Evolutionary conservation across 2,113 vertebrate genomes (phyloP).

Genomic region (Rhegmatorhina hoffmannsi): DNA sequence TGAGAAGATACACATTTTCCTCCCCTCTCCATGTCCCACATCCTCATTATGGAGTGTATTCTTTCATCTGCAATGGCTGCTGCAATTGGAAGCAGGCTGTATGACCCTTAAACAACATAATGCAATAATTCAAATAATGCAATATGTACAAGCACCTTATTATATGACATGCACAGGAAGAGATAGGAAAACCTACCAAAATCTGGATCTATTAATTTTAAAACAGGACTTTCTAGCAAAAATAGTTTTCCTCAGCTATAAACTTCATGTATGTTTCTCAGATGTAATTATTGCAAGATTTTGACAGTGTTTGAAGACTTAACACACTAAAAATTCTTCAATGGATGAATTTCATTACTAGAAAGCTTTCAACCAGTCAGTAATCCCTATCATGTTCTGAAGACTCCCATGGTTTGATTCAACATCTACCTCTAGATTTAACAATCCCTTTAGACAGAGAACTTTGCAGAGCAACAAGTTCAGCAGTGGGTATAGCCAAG

Average conservation of each 20-base stretch:
- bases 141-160: not conserved
- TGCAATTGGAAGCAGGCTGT: not conserved
- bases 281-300: not conserved
- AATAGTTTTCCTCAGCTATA: not conserved
- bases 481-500: not conserved
- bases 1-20: not conserved
- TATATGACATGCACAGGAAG: not conserved
- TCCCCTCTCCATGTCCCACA: not conserved
- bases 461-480: not conserved
- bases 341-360: not conserved
- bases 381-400: not conserved
- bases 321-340: not conserved
- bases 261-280: not conserved
- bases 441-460: not conserved
- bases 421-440: not conserved
- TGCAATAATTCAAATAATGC: not conserved
- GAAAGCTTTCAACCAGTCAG: not conserved
- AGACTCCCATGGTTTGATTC: not conserved
- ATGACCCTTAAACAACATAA: not conserved
- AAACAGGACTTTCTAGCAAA: not conserved
- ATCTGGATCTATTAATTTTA: not conserved
- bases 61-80: not conserved
- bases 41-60: not conserved
- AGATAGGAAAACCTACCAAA: not conserved
- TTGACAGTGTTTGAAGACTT: not conserved